phyloP scores from a whole-genome alignment of 2,113 vertebrate species.

The Odontesthes bonariensis region DNA sequence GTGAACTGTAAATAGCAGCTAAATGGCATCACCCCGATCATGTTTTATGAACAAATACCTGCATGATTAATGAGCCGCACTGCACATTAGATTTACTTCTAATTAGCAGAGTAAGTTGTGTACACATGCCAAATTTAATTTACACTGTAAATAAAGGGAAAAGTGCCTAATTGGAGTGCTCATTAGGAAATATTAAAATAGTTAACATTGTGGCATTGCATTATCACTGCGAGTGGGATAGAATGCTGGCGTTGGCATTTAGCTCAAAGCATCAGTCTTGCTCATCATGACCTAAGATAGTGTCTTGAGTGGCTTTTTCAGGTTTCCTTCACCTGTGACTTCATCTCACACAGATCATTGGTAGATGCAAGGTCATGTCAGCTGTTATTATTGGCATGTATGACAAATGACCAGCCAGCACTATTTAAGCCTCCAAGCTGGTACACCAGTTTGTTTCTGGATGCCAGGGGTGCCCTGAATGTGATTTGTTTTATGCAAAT shows the following conservation, averaged over 20 bases:
- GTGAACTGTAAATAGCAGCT: neutral
- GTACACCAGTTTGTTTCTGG: too few species aligned
- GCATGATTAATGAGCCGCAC: neutral
- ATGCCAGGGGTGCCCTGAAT: too few species aligned
- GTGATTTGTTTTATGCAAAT: too few species aligned
- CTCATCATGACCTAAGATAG: too few species aligned
- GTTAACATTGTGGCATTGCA: conserved; percentile 11
- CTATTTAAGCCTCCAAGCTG: too few species aligned
- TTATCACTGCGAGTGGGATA: neutral
- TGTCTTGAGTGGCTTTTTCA: neutral
- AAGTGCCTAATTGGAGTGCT: conserved; percentile 4
- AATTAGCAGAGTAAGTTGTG: conserved; percentile 1
- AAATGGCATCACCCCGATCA: too few species aligned
- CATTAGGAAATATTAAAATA: conserved; percentile 11
- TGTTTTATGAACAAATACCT: conserved; percentile 1
- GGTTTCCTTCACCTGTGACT: too few species aligned
- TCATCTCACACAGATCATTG: too few species aligned
- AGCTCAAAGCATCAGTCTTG: neutral
- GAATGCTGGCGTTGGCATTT: neutral
- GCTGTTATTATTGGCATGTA: too few species aligned
- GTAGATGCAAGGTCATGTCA: too few species aligned
- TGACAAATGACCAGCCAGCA: too few species aligned
- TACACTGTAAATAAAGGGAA: conserved; percentile 6
- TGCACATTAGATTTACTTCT: neutral
- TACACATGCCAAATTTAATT: neutral